Evolutionary conservation across 92 coral and sea anemone genomes (phyloP).

Genomic region (Virgularia gustaviana): DNA sequence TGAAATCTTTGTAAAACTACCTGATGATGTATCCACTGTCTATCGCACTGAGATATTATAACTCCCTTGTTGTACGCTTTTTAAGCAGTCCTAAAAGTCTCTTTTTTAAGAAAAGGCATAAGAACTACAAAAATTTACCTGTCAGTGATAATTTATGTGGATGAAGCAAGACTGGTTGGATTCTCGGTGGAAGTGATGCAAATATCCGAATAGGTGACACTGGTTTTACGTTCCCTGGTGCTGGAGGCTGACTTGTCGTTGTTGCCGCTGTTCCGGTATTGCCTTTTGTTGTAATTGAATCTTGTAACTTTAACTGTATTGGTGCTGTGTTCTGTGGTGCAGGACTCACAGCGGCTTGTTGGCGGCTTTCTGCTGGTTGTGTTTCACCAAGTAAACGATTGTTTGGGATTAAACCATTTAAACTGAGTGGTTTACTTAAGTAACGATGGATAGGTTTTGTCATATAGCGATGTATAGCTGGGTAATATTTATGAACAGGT

Average conservation of each 20-base stretch:
- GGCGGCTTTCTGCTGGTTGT: background rate
- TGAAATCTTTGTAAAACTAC: too few relatives aligned
- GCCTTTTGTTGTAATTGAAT: background rate
- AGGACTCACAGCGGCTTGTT: background rate
- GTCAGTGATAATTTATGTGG: conserved; percentile 32
- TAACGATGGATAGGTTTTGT: conserved; percentile 65
- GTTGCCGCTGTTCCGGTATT: background rate
- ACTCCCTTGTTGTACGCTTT: too few relatives aligned
- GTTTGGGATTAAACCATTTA: background rate
- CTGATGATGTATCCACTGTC: too few relatives aligned
- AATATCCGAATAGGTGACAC: conserved; percentile 1
- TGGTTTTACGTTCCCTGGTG: background rate
- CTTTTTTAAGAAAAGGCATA: too few relatives aligned
- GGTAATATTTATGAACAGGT: conserved; percentile 62
- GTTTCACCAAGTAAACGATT: background rate
- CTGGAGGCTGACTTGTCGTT: background rate
- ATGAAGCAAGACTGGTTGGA: conserved; percentile 25
- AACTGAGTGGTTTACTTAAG: conserved; percentile 56
- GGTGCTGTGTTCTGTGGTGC: background rate
- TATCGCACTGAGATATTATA: too few relatives aligned
- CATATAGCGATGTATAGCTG: conserved; percentile 64
- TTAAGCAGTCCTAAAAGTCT: too few relatives aligned
- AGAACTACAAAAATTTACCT: too few relatives aligned
- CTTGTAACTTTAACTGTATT: background rate
- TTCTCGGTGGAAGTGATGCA: conserved; percentile 9